phyloP scores from a whole-genome alignment of 2,888 invertebrate species.

The Mongoloraphidia duomilia region DNA sequence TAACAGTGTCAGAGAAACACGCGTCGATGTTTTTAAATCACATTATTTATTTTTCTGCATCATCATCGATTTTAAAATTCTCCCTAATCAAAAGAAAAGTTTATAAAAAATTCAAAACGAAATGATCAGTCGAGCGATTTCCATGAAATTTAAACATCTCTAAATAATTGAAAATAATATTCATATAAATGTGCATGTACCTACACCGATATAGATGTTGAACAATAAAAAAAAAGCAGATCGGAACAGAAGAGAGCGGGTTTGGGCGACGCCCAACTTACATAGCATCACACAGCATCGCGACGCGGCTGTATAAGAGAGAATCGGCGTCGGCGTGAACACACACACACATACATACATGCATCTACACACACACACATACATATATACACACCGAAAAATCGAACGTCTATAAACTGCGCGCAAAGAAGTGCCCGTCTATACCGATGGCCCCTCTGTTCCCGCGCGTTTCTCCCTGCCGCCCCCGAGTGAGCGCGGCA shows the following conservation, averaged over 20 bases:
- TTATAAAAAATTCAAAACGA: too few species aligned
- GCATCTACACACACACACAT: too few species aligned
- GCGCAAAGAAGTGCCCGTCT: constrained; percentile 7
- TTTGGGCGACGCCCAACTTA: constrained; percentile 5
- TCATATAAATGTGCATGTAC: too few species aligned
- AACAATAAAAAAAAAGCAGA: neutral
- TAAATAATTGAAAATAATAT: too few species aligned
- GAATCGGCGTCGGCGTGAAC: constrained; percentile 1
- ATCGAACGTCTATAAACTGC: constrained; percentile 8
- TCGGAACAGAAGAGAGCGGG: neutral
- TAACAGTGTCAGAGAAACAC: too few species aligned
- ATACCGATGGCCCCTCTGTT: neutral
- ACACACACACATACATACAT: too few species aligned
- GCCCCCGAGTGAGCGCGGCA: neutral
- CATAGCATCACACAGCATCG: neutral
- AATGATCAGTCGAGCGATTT: too few species aligned
- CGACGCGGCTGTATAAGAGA: neutral
- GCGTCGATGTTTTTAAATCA: too few species aligned
- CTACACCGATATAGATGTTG: neutral
- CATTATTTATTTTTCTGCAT: too few species aligned
- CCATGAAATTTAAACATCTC: too few species aligned
- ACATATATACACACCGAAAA: neutral
- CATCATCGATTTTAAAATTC: too few species aligned
- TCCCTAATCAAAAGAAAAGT: too few species aligned
- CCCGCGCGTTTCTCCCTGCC: constrained; percentile 1